Base-by-base conservation (phyloP, 2,113 vertebrate species). In the Pseudopodoces humilis region DNA sequence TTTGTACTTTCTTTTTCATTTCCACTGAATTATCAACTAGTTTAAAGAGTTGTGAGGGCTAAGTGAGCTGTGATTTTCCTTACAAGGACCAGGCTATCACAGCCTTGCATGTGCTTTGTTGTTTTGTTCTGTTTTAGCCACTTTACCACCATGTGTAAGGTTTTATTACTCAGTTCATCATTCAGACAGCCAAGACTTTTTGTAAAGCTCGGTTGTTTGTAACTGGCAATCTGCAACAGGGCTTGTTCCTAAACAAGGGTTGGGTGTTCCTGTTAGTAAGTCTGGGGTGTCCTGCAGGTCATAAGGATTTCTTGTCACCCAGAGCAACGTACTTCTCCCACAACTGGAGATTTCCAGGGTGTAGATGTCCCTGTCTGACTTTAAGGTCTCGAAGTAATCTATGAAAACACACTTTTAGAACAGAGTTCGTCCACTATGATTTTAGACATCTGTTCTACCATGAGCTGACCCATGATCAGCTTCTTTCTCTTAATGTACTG, bases 161-260 rank as follows among this genome's bases (percentile, higher is more conserved):
- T 65, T 95, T 92, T 86, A 93, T 85, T 87, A 76, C 74, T 91
- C 78, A 62, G 25, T 94, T 92, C 78, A 72, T 96, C 89, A 82
- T 90, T 91, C 59, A 92, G 95, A 72, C 35, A 80, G 39, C 33
- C 68, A 53, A 53, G 85, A 80, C 62, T 49, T 70, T 83, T 63
- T 90, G 50, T 93, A 83, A 67, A 88, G 59, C 75, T 88, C 50
- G 11, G 82, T 72, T 91, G 55, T 68, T 77, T 90, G 43, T 72
- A 74, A 59, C 25, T 2, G 4, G 33, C 47, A 47, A 53, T 46
- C 62, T 76, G 63, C 58, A 87, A 5, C 15, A 67, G 17, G 43
- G 11, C 2, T n/a, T 79, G 55, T 30, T 92, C 35, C 83, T 90
- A 74, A 91, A 15, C n/a, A 83, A n/a, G 83, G 71, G 55, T 88